Percentiles rank a stretch among this genome's conserved stretches.
Evolutionary conservation across 2,797 vertebrate genomes (phyloP).

Genomic region (Rhinophrynus dorsalis): DNA sequence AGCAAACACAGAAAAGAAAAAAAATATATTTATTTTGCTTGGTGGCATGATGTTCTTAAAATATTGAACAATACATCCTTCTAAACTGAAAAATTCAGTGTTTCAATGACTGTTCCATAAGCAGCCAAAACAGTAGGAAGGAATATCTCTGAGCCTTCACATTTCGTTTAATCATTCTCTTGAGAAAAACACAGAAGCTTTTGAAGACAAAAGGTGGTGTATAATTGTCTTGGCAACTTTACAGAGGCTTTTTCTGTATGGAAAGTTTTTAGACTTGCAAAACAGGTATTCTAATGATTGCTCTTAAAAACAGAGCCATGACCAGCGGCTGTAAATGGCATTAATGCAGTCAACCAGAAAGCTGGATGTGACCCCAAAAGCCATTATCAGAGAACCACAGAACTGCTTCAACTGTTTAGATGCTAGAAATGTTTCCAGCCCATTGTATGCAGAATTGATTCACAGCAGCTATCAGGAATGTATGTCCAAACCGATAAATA

Average conservation of each 20-base stretch:
- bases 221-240: background rate
- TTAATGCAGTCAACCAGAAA: background rate
- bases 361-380: background rate
- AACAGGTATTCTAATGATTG: background rate
- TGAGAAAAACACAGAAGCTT: background rate
- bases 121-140: background rate
- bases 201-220: background rate
- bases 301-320: background rate
- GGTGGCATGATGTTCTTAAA: background rate
- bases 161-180: background rate
- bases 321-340: background rate
- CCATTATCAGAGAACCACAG: background rate
- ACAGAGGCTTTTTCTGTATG: background rate
- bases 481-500: too few species aligned
- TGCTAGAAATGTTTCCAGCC: too few species aligned
- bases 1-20: background rate
- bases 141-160: background rate
- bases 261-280: conserved; percentile 8
- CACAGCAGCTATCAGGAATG: too few species aligned
- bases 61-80: conserved; percentile 24
- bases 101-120: background rate
- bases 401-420: too few species aligned
- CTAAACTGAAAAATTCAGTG: background rate
- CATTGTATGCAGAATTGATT: too few species aligned
- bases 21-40: conserved; percentile 7